These are phyloP conservation scores for Halichoeres trimaculatus DNA, from an alignment of 2,113 vertebrate genomes.

Conservation along the genomic window DNA sequence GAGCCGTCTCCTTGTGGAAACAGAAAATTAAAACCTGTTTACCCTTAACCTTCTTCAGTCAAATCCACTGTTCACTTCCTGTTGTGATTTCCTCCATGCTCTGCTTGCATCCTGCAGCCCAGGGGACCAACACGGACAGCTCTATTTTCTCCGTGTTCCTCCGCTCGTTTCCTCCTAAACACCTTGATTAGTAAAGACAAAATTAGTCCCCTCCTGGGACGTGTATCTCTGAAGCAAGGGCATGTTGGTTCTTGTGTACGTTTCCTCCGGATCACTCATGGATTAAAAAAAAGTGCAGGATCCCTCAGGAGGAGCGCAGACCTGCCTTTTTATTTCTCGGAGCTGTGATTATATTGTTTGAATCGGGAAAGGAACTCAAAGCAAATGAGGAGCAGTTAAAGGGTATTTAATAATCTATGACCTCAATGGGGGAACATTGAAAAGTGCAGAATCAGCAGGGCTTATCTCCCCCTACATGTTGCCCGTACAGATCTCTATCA, in stretches of 20 bases:
- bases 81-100: slow-evolving; percentile 49
- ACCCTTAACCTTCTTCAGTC: slow-evolving; percentile 15
- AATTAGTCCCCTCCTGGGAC: slow-evolving; percentile 55
- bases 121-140: slow-evolving; percentile 51
- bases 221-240: slow-evolving; percentile 42
- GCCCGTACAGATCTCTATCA: slow-evolving; percentile 57
- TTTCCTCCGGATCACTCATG: slow-evolving; percentile 27
- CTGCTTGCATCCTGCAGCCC: slow-evolving; percentile 48
- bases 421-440: slow-evolving; percentile 4
- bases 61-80: slow-evolving; percentile 9
- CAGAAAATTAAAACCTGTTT: slow-evolving; percentile 20
- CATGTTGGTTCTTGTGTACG: slow-evolving; percentile 37
- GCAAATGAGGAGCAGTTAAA: background rate
- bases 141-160: slow-evolving; percentile 57
- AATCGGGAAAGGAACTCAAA: background rate
- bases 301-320: slow-evolving; percentile 1
- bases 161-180: slow-evolving; percentile 42
- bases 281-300: slow-evolving; percentile 28
- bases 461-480: slow-evolving; percentile 53
- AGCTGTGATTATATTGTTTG: background rate
- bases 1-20: slow-evolving; percentile 7
- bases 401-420: slow-evolving; percentile 10
- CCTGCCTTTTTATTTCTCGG: background rate
- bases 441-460: slow-evolving; percentile 39
- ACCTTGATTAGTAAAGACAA: slow-evolving; percentile 71